Percentiles rank a stretch among this genome's conserved stretches.
These are phyloP conservation scores for Emys orbicularis DNA, from an alignment of 2,797 vertebrate species.

Conservation along the genomic window DNA sequence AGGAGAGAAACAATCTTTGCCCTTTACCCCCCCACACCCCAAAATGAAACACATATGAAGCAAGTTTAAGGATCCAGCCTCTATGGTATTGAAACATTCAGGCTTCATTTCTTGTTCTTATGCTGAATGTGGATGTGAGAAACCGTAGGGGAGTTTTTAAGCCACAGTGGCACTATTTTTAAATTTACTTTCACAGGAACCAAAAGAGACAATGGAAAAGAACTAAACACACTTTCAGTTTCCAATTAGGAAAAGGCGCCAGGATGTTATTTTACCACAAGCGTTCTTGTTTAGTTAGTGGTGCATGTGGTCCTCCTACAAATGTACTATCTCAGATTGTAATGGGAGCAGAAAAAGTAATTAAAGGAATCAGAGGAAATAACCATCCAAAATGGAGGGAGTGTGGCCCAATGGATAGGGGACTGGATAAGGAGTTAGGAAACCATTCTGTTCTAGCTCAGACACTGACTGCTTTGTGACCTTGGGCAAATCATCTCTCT, in stretches of 20 bases:
- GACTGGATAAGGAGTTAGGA: neutral
- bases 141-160: neutral
- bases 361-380: neutral
- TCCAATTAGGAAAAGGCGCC: neutral
- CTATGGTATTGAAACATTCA: neutral
- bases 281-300: neutral
- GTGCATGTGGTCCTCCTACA: neutral
- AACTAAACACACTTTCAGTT: conserved; percentile 26
- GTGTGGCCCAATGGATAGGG: neutral
- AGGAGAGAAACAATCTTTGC: neutral
- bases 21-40: neutral
- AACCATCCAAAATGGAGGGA: neutral
- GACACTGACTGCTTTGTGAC: neutral
- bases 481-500: neutral
- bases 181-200: conserved; percentile 14
- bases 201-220: conserved; percentile 33
- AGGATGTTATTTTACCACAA: neutral
- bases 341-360: neutral
- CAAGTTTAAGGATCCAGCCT: neutral
- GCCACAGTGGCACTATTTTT: neutral
- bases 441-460: neutral
- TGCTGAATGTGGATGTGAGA: neutral
- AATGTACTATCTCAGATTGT: neutral
- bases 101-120: neutral
- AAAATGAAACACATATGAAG: neutral